Base-by-base conservation (phyloP, 92 coral and sea anemone genomes). In the Epizoanthus ramosus region DNA sequence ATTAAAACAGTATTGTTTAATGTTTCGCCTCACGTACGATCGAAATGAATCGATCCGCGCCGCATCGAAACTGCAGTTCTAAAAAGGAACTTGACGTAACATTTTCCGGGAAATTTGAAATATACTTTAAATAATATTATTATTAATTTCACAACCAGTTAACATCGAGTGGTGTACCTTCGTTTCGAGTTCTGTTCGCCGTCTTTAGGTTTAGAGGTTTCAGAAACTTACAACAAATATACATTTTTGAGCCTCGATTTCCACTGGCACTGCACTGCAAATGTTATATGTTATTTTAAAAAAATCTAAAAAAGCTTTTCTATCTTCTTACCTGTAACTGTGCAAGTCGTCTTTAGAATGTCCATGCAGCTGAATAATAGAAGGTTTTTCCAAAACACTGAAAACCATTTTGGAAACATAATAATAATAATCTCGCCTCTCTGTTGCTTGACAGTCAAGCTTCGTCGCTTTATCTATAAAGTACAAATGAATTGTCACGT, bases 51-150 rank as follows among this genome's bases (percentile, higher is more conserved):
- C 72, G 47, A 67, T 33, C 43, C 72, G 47, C 72, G 72, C 39
- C 2, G 54, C 3, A 10, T 13, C 15, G 54, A 50, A 50, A 50
- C 15, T 50, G 15, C 72, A 25, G 6, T 67, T 31, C 72, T 41
- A 67, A 67, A 67, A 33, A 16, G 28, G 72, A 67, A 67, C 22
- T 67, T 67, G 21, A 24, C 22, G 47, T 16, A 33, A 9, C 15
- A 33, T 28, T 33, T 67, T 67, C 72, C 50, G 50, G 72, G 72
- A 67, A 67, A 67, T 67, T 67, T 67, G 22, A 67, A 33, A 67
- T 33, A 9, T 25, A 65, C 8, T 65, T 65, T 65, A 16, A 65
- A 65, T 25, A 24, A n/a, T 3, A 3, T 17, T 6, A 24, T 65
- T 3, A 3, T 17, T 6, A 65, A 65, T 65, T 65, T 24, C 41